Percentiles rank a stretch among this genome's conserved stretches.
Conservation (phyloP, 2,113 vertebrate genomes). For the Pelvicachromis taeniatus region DNA sequence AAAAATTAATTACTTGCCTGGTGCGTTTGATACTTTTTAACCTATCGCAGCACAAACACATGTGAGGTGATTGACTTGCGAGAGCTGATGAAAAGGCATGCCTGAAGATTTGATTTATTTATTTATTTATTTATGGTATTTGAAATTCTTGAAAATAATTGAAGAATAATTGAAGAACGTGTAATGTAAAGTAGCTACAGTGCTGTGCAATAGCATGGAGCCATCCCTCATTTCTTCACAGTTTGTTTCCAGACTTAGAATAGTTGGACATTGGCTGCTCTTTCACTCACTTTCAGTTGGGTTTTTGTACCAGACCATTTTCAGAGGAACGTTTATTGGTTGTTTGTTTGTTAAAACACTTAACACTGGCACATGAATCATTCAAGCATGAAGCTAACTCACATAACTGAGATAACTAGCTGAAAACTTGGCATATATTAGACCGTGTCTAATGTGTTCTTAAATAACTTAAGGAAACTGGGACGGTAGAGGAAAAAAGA, state of each 20-base stretch:
- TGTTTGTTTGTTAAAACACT: background rate
- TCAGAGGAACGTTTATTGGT: background rate
- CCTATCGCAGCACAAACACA: background rate
- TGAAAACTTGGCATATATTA: background rate
- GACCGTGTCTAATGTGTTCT: background rate
- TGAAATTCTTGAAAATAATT: background rate
- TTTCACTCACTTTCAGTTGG: background rate
- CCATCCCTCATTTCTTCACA: background rate
- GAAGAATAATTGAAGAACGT: background rate
- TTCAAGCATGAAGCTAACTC: background rate
- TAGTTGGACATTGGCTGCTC: fast-evolving
- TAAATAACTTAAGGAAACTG: background rate
- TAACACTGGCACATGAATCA: background rate
- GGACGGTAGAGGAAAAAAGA: background rate
- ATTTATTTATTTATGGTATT: background rate
- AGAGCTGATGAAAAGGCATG: background rate
- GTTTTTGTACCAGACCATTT: background rate
- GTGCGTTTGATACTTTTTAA: background rate
- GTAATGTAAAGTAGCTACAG: background rate
- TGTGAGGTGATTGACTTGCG: background rate
- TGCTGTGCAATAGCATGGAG: background rate
- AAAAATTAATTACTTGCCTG: background rate
- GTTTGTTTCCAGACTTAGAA: background rate
- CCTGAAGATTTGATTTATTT: background rate
- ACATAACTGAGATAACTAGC: background rate